phyloP scores from a whole-genome alignment of 2,888 invertebrate genomes.

The Synanthedon formicaeformis region DNA sequence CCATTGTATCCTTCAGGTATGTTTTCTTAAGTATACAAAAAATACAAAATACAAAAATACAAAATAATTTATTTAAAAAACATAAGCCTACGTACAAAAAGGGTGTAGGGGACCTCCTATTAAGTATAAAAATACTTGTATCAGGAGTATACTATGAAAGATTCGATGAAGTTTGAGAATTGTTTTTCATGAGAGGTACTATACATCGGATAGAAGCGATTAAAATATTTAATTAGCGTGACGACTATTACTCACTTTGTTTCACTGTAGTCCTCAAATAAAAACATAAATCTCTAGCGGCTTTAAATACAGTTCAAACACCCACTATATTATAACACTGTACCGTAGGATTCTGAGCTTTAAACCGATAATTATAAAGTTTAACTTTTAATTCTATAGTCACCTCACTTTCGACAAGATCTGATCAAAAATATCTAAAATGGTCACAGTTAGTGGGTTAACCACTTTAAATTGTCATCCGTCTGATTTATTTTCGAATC shows the following conservation, averaged over 20 bases:
- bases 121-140: too few species aligned
- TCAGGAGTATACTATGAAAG: too few species aligned
- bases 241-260: conserved; percentile 58
- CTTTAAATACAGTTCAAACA: conserved; percentile 59
- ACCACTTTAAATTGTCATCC: conserved; percentile 73
- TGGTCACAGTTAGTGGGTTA: conserved; percentile 72
- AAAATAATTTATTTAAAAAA: too few species aligned
- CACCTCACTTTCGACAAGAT: conserved; percentile 61
- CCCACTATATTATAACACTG: conserved; percentile 39
- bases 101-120: too few species aligned
- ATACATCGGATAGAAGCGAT: not conserved
- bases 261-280: conserved; percentile 62
- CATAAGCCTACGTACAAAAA: too few species aligned
- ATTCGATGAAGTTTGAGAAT: too few species aligned
- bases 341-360: conserved; percentile 30
- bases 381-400: conserved; percentile 13
- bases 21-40: too few species aligned
- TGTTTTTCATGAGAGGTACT: not conserved
- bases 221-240: conserved; percentile 47
- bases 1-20: too few species aligned
- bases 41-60: too few species aligned
- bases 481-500: conserved; percentile 70
- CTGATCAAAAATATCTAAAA: conserved; percentile 70
- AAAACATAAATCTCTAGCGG: conserved; percentile 66
- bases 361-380: conserved; percentile 22